Evolutionary conservation across 2,888 invertebrate species (phyloP), one percentile per base, ranked within the genome.

Genomic region (Acrobasis suavella): DNA sequence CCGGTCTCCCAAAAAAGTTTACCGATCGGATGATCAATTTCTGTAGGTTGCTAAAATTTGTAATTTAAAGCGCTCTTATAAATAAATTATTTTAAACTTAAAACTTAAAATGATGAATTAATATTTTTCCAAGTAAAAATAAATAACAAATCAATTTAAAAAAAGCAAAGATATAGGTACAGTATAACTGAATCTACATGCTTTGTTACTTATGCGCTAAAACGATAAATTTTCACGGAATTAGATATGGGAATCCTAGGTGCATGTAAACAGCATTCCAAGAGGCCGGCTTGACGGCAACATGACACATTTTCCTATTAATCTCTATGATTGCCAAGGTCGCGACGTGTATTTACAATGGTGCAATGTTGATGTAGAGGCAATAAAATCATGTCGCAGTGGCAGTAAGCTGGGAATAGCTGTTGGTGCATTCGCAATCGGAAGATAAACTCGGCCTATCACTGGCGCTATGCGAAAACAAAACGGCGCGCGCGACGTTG

Each of bases 371-470:
- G 67, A 70, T 75, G 64, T 70, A 64, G 74, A 77, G 76, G 76
- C 78, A 78, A 80, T 84, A 80, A 82, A 84, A 81, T 78, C 71
- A 72, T 75, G 75, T 72, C 81, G 84, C 82, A 83, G 75, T 76
- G 77, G 78, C 77, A 77, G 76, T 77, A 78, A 80, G 83, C 80
- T 81, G 80, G 82, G 83, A 87, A 86, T 87, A 86, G 85, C 83
- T 78, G 85, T 83, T 78, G 85, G 83, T 87, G 88, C 89, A 89
- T 86, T 87, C 78, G 85, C 85, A 87, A 86, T 90, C 86, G 85
- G 86, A 85, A 89, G 89, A 91, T 86, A 90, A 87, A 85, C 85
- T 77, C 87, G 81, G 85, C 87, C 87, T 87, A 90, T 89, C 87
- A 85, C 82, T 78, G 76, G 81, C 80, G 79, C 81, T 83, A 82